These are phyloP conservation scores for Papilio protenor DNA, from an alignment of 2,888 invertebrate genomes.

Conservation along the genomic window DNA sequence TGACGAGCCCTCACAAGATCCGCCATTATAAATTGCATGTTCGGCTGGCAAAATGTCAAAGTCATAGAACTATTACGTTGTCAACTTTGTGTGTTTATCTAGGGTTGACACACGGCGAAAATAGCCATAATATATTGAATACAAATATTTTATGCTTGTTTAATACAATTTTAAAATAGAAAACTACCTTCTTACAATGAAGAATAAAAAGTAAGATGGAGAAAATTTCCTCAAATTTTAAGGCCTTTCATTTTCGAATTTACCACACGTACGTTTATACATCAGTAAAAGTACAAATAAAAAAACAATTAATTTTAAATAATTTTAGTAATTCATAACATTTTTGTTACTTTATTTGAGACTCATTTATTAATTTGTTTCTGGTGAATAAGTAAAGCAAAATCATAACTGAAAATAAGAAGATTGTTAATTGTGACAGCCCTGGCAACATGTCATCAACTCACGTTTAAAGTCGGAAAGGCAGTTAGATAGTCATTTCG, in stretches of 20 bases:
- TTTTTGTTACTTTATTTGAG: too few relatives aligned
- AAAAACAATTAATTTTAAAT: too few relatives aligned
- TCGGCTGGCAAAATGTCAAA: slow-evolving; percentile 68
- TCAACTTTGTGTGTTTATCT: slow-evolving; percentile 60
- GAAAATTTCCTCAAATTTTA: too few relatives aligned
- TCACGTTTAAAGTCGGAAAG: slow-evolving; percentile 56
- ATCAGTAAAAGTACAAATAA: too few relatives aligned
- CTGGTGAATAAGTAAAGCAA: not conserved
- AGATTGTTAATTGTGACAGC: slow-evolving; percentile 22
- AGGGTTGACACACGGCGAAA: slow-evolving; percentile 18
- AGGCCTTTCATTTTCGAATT: not conserved
- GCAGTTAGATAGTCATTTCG: slow-evolving; percentile 59
- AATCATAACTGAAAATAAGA: not conserved
- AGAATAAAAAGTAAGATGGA: not conserved
- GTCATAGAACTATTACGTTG: slow-evolving; percentile 68
- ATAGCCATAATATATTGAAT: slow-evolving; percentile 47
- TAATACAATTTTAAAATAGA: not conserved
- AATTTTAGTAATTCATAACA: too few relatives aligned
- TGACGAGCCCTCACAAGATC: slow-evolving; percentile 41
- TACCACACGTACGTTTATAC: too few relatives aligned
- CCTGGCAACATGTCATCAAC: slow-evolving; percentile 51
- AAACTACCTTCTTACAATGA: not conserved
- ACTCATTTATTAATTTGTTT: too few relatives aligned
- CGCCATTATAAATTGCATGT: slow-evolving; percentile 43
- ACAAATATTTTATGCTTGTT: not conserved